phyloP scores from a whole-genome alignment of 1,140 invertebrate species.

The Eueides isabella region DNA sequence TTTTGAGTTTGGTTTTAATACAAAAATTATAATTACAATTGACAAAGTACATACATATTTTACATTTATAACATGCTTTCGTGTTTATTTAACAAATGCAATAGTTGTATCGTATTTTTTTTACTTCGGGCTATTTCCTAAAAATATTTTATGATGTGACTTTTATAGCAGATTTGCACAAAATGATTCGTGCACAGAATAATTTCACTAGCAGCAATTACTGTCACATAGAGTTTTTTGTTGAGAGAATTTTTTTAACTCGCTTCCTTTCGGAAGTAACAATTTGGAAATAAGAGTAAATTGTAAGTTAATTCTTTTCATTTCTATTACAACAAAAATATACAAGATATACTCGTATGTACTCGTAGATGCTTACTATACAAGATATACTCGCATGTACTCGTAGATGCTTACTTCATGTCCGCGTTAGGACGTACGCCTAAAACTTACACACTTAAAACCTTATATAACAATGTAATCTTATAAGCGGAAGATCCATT shows the following conservation, averaged over 20 bases:
- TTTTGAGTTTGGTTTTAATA: no score
- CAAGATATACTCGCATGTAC: no score
- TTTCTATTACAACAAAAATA: no score
- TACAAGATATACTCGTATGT: no score
- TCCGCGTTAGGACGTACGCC: neutral
- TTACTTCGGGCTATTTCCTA: neutral
- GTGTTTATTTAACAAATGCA: neutral
- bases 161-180: neutral
- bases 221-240: neutral
- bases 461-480: constrained; percentile 12
- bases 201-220: constrained; percentile 3
- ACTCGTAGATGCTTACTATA: no score
- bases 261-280: neutral
- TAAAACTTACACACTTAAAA: constrained; percentile 9
- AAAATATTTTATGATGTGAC: constrained; percentile 9
- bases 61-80: neutral
- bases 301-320: no score
- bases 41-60: no score
- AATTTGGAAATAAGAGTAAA: neutral
- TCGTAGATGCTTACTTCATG: neutral
- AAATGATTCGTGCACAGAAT: constrained; percentile 8
- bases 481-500: constrained; percentile 11
- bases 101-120: neutral
- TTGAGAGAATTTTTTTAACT: neutral
- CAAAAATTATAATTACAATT: no score